Base-by-base conservation (phyloP, 2,888 invertebrate genomes). In the Heliconius charithonia region DNA sequence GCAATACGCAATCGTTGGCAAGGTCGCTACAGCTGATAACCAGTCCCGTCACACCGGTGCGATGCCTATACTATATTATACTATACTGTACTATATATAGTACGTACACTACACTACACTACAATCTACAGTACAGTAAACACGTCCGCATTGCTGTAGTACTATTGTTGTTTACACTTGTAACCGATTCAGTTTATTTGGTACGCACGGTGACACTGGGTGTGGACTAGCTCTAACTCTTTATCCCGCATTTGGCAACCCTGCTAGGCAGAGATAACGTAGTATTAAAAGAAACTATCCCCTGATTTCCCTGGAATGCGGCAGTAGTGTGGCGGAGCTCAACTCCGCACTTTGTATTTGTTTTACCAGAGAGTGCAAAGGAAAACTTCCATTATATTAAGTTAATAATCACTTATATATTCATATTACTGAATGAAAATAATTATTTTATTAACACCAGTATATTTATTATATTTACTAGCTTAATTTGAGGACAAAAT, bases 21-120 rank as follows among this genome's bases (percentile, higher is more conserved):
- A 78, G 77, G 77, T 78, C 77, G 56, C 32, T 72, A 80, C 80
- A 76, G 81, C 78, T 81, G 81, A 76, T 74, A 74, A 81, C 75
- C 63, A 67, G 78, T 78, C 81, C 65, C 41, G 78, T 80, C 78
- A 67, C 66, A 80, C 80, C 78, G 78, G 80, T 80, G 67, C 66
- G 32, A 63, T 32, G 41, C 41, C 32, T 72, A 72, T n/a, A 59
- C 59, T n/a, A 56, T 29, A 37, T 6, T 32, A 32, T 29, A 22
- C 29, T 51, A 56, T 29, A 74, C 22, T 41, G 19, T 22, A n/a
- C n/a, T 29, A 22, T 37, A 73, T 19, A 56, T 32, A 32, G 32
- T 32, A 32, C 6, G 6, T 32, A 32, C 51, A 51, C 51, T 62
- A 37, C 41, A n/a, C 12, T 41, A 69, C 41, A 41, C n/a, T n/a